Conservation (phyloP, 2,113 vertebrate species). For the Panthera uncia region DNA sequence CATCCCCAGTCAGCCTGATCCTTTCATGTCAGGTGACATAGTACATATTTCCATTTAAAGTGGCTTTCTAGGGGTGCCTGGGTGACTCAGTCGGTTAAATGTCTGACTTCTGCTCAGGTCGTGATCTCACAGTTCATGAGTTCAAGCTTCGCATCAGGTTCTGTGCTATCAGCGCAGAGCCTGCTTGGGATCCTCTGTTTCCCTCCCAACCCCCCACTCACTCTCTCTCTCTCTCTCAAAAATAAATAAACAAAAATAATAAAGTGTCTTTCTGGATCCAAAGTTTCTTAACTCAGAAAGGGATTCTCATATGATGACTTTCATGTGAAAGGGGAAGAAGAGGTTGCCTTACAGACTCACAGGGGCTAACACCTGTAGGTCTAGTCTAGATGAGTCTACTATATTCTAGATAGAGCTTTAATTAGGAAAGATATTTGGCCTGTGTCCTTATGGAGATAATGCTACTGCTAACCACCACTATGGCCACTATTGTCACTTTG, state of each 20-base stretch:
- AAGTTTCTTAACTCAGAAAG: neutral
- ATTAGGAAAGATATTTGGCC: conserved; percentile 6
- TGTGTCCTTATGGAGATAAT: neutral
- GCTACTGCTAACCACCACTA: neutral
- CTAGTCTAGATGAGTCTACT: neutral
- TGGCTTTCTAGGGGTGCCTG: neutral
- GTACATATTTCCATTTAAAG: neutral
- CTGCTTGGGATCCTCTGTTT: too few species aligned
- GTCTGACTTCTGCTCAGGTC: too few species aligned
- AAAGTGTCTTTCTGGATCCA: neutral
- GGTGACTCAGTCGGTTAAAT: too few species aligned
- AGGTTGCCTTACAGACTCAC: neutral
- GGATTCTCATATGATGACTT: conserved; percentile 12
- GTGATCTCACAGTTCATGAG: too few species aligned
- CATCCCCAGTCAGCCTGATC: neutral
- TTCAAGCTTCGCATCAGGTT: too few species aligned
- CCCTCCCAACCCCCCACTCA: too few species aligned
- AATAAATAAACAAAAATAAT: too few species aligned
- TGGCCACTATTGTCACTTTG: neutral
- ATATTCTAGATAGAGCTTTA: neutral
- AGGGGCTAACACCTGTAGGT: neutral
- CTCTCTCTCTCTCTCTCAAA: too few species aligned
- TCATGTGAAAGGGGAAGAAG: neutral
- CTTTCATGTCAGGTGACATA: neutral
- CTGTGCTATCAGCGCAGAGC: too few species aligned